Evolutionary conservation across 1,140 invertebrate genomes (phyloP).

Genomic region (Caenorhabditis inopinata): DNA sequence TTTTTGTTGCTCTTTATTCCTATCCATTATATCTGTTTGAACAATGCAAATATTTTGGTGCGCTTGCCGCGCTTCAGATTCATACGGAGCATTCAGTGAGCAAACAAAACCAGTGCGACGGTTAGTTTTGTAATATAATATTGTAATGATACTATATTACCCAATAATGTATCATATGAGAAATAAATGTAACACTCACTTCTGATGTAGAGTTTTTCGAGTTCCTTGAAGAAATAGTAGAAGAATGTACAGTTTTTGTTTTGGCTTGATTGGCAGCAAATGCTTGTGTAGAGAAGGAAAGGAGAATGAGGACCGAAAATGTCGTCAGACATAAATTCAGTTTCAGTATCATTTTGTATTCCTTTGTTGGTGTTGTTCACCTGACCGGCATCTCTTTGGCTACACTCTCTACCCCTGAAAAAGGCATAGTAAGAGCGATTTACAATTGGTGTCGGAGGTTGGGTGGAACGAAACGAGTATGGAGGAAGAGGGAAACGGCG

Average conservation of each 20-base stretch:
- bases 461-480: neutral
- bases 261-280: slow-evolving; percentile 18
- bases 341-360: slow-evolving; percentile 4
- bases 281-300: slow-evolving; percentile 12
- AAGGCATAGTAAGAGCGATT: too few relatives aligned
- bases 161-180: too few relatives aligned
- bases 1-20: neutral
- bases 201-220: slow-evolving; percentile 6
- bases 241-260: neutral
- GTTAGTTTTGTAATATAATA: neutral
- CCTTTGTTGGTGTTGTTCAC: slow-evolving; percentile 11
- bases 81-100: neutral
- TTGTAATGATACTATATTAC: too few relatives aligned
- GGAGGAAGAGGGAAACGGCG: neutral
- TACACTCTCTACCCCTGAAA: slow-evolving; percentile 17
- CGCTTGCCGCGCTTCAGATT: slow-evolving; percentile 16
- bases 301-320: neutral
- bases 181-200: neutral
- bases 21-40: slow-evolving; percentile 28
- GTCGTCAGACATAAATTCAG: slow-evolving; percentile 10
- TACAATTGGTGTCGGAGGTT: neutral
- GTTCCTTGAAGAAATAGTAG: neutral
- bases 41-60: slow-evolving; percentile 33
- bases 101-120: slow-evolving; percentile 22
- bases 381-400: slow-evolving; percentile 28